phyloP scores from a whole-genome alignment of 2,113 vertebrate genomes.

The Mesocricetus auratus region DNA sequence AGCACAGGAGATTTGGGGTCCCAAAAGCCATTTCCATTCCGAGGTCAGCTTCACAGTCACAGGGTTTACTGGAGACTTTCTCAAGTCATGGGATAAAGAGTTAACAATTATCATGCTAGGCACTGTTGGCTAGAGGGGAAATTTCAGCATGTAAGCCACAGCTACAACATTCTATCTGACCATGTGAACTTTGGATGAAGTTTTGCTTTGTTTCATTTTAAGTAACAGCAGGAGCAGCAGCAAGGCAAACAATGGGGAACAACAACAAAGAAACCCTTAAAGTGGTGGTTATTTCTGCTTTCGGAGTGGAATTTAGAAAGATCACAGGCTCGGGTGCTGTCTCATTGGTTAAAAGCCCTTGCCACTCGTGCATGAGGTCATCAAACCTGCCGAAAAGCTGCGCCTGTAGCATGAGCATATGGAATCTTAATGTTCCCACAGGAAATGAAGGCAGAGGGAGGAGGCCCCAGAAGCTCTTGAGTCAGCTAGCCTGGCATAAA shows the following conservation, averaged over 20 bases:
- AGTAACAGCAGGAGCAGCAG: constrained; percentile 14
- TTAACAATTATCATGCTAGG: not conserved
- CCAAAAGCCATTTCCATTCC: constrained; percentile 69
- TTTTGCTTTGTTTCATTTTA: constrained; percentile 30
- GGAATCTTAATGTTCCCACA: too few relatives aligned
- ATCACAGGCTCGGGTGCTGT: not conserved
- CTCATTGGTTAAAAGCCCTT: not conserved
- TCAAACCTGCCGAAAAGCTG: not conserved
- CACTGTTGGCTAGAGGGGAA: constrained; percentile 17
- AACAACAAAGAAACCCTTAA: constrained; percentile 27
- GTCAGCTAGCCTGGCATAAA: not conserved
- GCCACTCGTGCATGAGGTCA: too few relatives aligned
- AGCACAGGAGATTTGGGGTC: not conserved
- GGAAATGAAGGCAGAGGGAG: not conserved
- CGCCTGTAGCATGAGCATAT: not conserved
- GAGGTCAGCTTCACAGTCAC: constrained; percentile 19
- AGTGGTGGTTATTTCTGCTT: constrained; percentile 46
- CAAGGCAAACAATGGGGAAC: not conserved
- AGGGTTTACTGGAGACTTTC: not conserved
- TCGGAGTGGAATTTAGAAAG: constrained; percentile 26
- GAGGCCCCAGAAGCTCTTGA: not conserved
- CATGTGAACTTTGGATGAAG: not conserved
- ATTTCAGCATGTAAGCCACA: constrained; percentile 56
- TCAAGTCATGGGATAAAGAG: constrained; percentile 45
- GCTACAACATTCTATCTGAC: constrained; percentile 46